Evolutionary conservation across 2,113 vertebrate genomes (phyloP).

Genomic region (Rhizomys pruinosus): DNA sequence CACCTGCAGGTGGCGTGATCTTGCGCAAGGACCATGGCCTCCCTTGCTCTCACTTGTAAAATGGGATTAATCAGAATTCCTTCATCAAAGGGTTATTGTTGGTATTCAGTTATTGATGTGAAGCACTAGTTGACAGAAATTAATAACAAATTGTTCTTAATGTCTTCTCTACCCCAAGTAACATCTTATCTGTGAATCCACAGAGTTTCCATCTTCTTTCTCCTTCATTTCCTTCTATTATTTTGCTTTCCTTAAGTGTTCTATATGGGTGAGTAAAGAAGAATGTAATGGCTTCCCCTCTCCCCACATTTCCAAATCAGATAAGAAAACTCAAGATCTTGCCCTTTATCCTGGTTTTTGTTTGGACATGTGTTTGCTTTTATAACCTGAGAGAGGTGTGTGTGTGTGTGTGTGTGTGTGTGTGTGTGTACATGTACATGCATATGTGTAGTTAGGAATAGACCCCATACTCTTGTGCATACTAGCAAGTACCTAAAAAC

Average conservation of each 20-base stretch:
- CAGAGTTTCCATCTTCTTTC: not conserved
- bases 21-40: too few relatives aligned
- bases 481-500: not conserved
- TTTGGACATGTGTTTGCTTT: not conserved
- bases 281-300: not conserved
- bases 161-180: not conserved
- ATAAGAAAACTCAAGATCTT: not conserved
- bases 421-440: not conserved
- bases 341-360: not conserved
- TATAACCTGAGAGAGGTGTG: not conserved
- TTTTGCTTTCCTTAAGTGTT: not conserved
- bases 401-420: not conserved
- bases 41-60: slow-evolving; percentile 36
- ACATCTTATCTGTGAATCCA: not conserved
- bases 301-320: not conserved
- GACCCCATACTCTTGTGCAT: not conserved
- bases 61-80: not conserved
- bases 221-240: not conserved
- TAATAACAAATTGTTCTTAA: not conserved
- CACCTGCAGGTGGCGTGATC: too few relatives aligned
- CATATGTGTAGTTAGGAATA: not conserved
- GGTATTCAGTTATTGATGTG: not conserved
- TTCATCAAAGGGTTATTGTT: not conserved
- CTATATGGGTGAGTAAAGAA: not conserved
- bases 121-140: not conserved